Percentiles rank a stretch among this genome's conserved stretches.
Conservation (phyloP, 2,797 vertebrate species). For the Anguilla anguilla region DNA sequence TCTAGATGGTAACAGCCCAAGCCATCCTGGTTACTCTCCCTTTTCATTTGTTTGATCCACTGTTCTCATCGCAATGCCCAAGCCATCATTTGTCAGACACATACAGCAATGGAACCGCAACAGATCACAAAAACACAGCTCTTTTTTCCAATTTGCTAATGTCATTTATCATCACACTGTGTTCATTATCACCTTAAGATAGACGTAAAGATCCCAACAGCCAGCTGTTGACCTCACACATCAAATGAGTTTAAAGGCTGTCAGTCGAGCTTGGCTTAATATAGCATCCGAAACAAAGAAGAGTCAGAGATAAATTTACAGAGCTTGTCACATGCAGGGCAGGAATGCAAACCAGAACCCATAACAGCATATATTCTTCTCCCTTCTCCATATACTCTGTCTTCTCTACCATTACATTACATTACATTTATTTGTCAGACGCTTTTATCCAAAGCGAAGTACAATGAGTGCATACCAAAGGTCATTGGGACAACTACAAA, state of each 20-base stretch:
- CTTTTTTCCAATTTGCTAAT: neutral
- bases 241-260: neutral
- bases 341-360: neutral
- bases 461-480: too few relatives aligned
- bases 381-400: too few relatives aligned
- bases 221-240: neutral
- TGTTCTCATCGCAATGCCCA: neutral
- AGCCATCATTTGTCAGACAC: neutral
- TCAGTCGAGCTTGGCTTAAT: neutral
- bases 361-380: neutral
- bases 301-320: neutral
- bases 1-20: neutral
- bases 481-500: too few relatives aligned
- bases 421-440: too few relatives aligned
- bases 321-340: neutral
- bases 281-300: neutral
- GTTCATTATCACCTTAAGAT: neutral
- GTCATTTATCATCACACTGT: neutral
- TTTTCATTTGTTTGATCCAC: neutral
- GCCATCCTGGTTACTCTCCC: neutral
- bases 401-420: too few relatives aligned
- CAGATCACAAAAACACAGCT: neutral
- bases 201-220: neutral
- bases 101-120: neutral
- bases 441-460: too few relatives aligned